Base-by-base conservation (phyloP, 1,140 invertebrate genomes). In the Lutraria rhynchaena region DNA sequence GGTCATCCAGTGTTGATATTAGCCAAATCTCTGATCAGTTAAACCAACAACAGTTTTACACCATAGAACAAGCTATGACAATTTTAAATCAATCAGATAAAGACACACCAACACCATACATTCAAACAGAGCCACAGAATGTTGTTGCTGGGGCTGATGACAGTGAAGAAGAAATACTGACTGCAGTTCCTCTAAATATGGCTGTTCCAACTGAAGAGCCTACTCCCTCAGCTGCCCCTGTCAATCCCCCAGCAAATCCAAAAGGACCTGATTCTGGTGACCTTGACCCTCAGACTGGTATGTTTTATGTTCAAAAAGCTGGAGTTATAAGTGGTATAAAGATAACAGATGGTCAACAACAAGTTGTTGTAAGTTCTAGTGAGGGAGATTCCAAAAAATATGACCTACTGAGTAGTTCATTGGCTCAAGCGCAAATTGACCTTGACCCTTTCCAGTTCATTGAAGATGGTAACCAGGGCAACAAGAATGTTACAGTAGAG, bases 361-460 rank as follows among this genome's bases (percentile, higher is more conserved):
- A 58, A 63, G 19, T 33, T 27, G 73, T 75, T n/a, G 44, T 75
- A 49, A 55, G 58, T 19, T 61, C 53, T 51, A 37, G 73, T 31
- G 58, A 58, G 29, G 55, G 55, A 3, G 78, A 60, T n/a, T 49
- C 71, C 24, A 84, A 83, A 31, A 61, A 83, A 15, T 83, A 87
- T 70, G 91, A 92, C 70, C 77, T 92, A n/a, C 81, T 92, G 11
- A 89, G 90, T 81, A 92, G 90, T 65, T 91, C 91, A 3, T 81
- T 92, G 55, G 90, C 88, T 24, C 85, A 91, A 70, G 91, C 91
- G n/a, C 88, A 91, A 76, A 91, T 92, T 74, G 87, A 92, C 78
- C 85, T 92, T 33, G 89, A 90, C 69, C 85, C 89, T 1, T 91
- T 88, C 61, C 87, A 92, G 61, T 92, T 90, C 58, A 85, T 87